Percentiles rank a stretch among this genome's conserved stretches.
These are phyloP conservation scores for Thomomys bottae DNA, from an alignment of 2,113 vertebrate species.

Conservation along the genomic window DNA sequence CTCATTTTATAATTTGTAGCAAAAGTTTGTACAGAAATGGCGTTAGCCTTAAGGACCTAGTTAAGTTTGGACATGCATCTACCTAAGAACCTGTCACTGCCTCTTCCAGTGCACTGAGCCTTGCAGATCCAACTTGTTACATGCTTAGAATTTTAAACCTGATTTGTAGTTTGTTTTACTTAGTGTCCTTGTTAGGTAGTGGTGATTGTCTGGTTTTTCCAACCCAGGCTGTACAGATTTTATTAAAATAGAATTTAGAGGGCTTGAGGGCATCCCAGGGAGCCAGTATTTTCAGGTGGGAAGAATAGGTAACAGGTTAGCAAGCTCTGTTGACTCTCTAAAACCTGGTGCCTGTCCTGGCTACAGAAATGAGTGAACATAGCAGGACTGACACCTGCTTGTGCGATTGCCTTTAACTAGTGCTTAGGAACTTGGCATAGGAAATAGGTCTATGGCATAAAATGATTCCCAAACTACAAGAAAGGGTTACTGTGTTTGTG, in stretches of 20 bases:
- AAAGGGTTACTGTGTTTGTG: neutral
- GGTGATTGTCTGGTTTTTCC: neutral
- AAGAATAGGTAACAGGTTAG: neutral
- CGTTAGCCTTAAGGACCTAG: neutral
- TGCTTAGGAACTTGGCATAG: neutral
- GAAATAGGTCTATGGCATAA: neutral
- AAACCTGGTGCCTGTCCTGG: neutral
- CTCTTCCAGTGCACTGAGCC: neutral
- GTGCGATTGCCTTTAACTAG: neutral
- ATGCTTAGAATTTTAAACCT: neutral
- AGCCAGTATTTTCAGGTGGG: neutral
- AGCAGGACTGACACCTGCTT: neutral
- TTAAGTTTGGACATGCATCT: no score
- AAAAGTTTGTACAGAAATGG: neutral
- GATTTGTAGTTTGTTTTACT: neutral
- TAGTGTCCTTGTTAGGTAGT: neutral
- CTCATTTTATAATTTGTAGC: slow-evolving; percentile 21
- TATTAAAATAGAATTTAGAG: slow-evolving; percentile 9
- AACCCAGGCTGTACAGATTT: neutral
- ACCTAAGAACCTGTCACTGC: neutral
- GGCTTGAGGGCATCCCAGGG: neutral
- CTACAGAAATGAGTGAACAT: neutral
- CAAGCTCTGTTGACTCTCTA: neutral
- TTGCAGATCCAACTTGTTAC: neutral
- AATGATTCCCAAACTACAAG: neutral